Evolutionary conservation across 2,113 vertebrate genomes (phyloP).

Genomic region (Zosterops borbonicus): DNA sequence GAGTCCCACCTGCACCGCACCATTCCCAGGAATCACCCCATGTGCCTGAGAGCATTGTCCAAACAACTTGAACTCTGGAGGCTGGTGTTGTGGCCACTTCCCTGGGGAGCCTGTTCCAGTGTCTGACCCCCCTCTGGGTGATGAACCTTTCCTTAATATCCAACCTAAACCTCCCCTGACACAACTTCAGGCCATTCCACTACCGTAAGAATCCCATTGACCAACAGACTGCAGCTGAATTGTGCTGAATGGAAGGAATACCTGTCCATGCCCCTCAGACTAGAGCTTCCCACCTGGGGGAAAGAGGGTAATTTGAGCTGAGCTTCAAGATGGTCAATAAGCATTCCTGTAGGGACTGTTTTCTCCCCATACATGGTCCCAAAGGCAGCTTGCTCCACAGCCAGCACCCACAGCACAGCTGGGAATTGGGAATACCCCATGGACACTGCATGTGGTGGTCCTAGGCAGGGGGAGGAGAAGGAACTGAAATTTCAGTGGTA

Average conservation of each 20-base stretch:
- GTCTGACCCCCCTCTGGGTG: background rate
- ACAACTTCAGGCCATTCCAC: background rate
- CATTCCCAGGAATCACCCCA: background rate
- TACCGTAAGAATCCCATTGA: background rate
- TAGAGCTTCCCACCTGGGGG: background rate
- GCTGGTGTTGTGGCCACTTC: background rate
- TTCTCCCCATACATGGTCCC: accelerated
- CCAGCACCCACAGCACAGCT: background rate
- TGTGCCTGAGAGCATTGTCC: background rate
- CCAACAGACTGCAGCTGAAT: background rate
- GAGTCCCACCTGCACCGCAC: background rate
- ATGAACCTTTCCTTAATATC: background rate
- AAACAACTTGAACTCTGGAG: background rate
- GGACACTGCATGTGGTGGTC: accelerated
- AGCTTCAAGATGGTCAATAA: background rate
- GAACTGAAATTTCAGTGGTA: background rate
- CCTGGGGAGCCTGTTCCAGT: background rate
- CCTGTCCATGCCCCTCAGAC: background rate
- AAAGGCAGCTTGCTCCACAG: background rate
- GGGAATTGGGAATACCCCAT: accelerated
- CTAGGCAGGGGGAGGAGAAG: background rate
- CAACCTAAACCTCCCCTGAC: background rate
- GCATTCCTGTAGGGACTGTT: background rate
- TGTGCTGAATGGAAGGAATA: background rate
- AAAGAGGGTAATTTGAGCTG: background rate